Evolutionary conservation across 2,113 vertebrate species (phyloP), one percentile per base, ranked within the genome.

Genomic region (Tretioscincus oriximinensis): DNA sequence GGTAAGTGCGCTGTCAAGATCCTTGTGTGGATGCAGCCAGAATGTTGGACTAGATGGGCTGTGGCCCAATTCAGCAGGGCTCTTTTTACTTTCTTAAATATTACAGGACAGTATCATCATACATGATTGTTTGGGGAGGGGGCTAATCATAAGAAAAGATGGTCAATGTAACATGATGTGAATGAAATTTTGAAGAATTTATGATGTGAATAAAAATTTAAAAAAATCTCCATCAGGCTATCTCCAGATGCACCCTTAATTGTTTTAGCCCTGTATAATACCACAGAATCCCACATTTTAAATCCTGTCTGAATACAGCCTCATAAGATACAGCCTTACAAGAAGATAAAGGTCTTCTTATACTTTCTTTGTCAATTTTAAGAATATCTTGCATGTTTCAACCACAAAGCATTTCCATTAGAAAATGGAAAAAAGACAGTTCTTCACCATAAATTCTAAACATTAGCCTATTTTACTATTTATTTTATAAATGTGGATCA

Each of bases 221-320:
- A 94, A 90, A 92, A 90, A 94, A 96, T 89, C 91, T 91, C 87
- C 81, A 92, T 96, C 88, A 95, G 95, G 96, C 96, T 96, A 96
- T 93, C 92, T 96, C 90, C 35, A 41, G 35, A 41, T 41, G 35
- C 35, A 41, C 35, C 35, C 35, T 41, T 41, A 41, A 41, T 41
- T 41, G 35, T 41, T 41, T 41, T 41, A 41, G 35, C 35, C 5
- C 35, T 41, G 35, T 41, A 41, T 41, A 41, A 41, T 41, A 41
- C 2, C 35, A 41, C 3, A 41, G 2, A 41, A 41, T 41, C 35
- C 35, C 35, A 41, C 35, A 41, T 41, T n/a, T 41, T 41, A 41
- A 41, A 41, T 41, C 35, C 35, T 41, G 35, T 41, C 35, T 41
- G 35, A 5, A 41, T 41, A 41, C 35, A 41, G 35, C 35, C 35